Percentiles rank a stretch among this genome's conserved stretches.
phyloP scores from a whole-genome alignment of 2,113 vertebrate species.

The Bagarius yarrelli region DNA sequence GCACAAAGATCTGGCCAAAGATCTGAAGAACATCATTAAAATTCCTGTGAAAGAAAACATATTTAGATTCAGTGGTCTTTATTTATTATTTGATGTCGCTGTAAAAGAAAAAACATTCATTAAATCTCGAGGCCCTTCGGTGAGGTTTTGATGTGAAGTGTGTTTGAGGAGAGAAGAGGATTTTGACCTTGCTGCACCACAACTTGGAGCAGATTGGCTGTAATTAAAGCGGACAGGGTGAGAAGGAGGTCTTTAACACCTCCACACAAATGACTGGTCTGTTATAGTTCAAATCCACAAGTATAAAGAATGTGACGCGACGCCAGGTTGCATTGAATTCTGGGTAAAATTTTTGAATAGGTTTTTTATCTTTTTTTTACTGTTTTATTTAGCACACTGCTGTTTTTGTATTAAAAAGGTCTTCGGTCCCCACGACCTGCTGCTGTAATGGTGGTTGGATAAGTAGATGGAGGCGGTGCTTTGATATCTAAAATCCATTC shows the following conservation, averaged over 20 bases:
- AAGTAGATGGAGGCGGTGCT: too few species aligned
- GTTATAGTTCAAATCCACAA: conserved; percentile 4
- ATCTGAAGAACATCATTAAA: background rate
- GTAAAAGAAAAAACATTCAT: background rate
- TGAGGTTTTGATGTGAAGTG: conserved; percentile 13
- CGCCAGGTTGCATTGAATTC: too few species aligned
- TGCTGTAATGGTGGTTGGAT: too few species aligned
- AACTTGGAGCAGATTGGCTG: conserved; percentile 2
- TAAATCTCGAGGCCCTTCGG: conserved; percentile 8
- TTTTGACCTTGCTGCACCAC: conserved; percentile 26
- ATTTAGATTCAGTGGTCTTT: background rate
- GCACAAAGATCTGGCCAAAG: background rate
- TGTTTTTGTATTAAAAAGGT: too few species aligned
- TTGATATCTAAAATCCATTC: too few species aligned
- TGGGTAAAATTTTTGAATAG: too few species aligned
- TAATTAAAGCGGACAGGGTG: conserved; percentile 29
- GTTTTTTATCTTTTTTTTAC: too few species aligned
- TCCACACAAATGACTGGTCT: background rate
- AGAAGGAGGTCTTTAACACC: background rate
- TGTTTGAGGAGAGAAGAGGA: conserved; percentile 22
- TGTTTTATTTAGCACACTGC: too few species aligned
- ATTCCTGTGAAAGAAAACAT: background rate
- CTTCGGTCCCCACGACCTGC: too few species aligned
- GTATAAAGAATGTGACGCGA: background rate
- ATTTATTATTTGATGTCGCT: background rate